These are phyloP conservation scores for Ellobius talpinus DNA, from an alignment of 2,113 vertebrate genomes.

Conservation along the genomic window DNA sequence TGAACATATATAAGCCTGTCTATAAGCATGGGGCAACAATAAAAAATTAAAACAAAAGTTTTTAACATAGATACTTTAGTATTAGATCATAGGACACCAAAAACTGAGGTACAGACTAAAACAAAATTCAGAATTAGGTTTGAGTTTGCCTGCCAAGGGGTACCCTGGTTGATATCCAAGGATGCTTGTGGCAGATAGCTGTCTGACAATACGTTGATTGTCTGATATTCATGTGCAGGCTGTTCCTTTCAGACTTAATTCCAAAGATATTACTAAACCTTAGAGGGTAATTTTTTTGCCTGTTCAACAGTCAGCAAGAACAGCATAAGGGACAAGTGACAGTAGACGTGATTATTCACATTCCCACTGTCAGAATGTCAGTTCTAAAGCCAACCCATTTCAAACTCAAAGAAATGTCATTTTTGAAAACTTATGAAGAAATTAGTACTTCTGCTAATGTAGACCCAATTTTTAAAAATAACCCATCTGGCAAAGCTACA, in stretches of 20 bases:
- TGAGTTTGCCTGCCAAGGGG: not conserved
- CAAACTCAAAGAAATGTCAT: not conserved
- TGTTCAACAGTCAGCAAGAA: not conserved
- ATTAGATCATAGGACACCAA: not conserved
- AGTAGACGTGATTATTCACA: slow-evolving; percentile 12
- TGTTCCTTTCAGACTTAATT: not conserved
- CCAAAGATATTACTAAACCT: not conserved
- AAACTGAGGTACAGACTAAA: not conserved
- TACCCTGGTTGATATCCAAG: not conserved
- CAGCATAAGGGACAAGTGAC: not conserved
- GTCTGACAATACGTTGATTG: not conserved
- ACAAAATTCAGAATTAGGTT: not conserved
- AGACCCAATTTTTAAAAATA: slow-evolving; percentile 61
- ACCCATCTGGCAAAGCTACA: slow-evolving; percentile 42
- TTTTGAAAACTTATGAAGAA: slow-evolving; percentile 44
- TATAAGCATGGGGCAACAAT: not conserved
- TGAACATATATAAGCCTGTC: not conserved
- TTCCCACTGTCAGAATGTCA: slow-evolving; percentile 11
- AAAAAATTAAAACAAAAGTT: not conserved
- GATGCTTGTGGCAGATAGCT: not conserved
- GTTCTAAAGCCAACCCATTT: slow-evolving; percentile 33
- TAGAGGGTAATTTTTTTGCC: not conserved
- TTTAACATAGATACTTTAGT: not conserved
- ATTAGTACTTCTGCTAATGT: slow-evolving; percentile 17
- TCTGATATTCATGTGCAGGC: not conserved